Conservation (phyloP, 1,140 invertebrate species). For the Pogonognathellus flavescens region DNA sequence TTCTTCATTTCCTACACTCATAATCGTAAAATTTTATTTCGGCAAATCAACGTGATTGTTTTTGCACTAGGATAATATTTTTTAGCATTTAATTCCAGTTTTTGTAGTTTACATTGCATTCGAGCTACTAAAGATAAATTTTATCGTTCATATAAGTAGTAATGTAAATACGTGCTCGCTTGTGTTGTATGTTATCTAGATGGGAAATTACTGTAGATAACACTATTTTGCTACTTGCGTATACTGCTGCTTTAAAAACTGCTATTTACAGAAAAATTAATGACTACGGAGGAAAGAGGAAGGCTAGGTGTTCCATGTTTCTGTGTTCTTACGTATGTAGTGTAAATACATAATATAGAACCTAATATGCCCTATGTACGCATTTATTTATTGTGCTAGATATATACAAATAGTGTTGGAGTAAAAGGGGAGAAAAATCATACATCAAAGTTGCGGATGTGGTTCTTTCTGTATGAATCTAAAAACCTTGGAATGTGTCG, state of each 20-base stretch:
- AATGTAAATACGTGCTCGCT: too few relatives aligned
- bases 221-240: too few relatives aligned
- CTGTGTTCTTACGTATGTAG: too few relatives aligned
- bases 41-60: background rate
- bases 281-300: background rate
- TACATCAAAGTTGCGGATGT: constrained; percentile 46
- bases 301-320: background rate
- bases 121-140: background rate
- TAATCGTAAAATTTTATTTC: constrained; percentile 44
- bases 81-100: constrained; percentile 14
- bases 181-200: too few relatives aligned
- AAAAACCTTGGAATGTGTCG: constrained; percentile 44
- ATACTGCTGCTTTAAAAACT: too few relatives aligned
- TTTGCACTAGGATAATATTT: background rate
- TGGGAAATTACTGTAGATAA: too few relatives aligned
- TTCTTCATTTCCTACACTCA: constrained; percentile 44
- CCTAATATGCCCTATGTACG: too few relatives aligned
- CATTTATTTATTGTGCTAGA: background rate
- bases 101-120: background rate
- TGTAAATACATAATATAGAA: too few relatives aligned
- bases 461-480: constrained; percentile 30
- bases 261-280: constrained; percentile 38
- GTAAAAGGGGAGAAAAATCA: constrained; percentile 10
- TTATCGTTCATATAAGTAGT: background rate
- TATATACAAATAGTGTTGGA: constrained; percentile 3